Conservation (phyloP, 2,888 invertebrate species). For the Galerucella pusilla region DNA sequence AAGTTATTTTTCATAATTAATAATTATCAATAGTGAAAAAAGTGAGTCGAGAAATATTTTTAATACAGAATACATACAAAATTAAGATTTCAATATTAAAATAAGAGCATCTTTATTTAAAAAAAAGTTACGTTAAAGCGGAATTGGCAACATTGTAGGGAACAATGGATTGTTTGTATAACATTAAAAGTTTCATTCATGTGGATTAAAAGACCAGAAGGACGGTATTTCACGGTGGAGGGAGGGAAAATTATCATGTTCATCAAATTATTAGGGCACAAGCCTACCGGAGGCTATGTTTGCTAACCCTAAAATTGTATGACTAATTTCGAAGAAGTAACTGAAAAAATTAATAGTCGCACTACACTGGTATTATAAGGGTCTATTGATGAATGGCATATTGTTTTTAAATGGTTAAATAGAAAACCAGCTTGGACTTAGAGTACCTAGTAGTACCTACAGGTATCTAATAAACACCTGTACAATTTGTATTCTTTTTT, state of each 20-base stretch:
- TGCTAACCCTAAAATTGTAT: constrained; percentile 7
- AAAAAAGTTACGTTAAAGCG: background rate
- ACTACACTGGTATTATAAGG: constrained; percentile 1
- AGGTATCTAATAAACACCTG: too few relatives aligned
- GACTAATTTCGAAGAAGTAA: constrained; percentile 1
- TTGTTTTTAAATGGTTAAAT: background rate
- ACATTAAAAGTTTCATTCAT: constrained; percentile 38
- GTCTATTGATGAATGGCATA: background rate
- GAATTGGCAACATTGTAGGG: background rate
- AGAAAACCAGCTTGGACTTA: too few relatives aligned
- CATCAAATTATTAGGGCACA: constrained; percentile 25
- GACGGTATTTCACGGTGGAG: constrained; percentile 14
- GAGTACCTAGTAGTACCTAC: too few relatives aligned
- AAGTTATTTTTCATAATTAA: too few relatives aligned
- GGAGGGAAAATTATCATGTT: constrained; percentile 15
- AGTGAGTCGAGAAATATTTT: too few relatives aligned
- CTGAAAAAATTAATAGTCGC: background rate
- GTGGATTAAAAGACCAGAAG: constrained; percentile 32
- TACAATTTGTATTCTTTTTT: too few relatives aligned
- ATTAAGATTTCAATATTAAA: too few relatives aligned
- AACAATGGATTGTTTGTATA: constrained; percentile 46
- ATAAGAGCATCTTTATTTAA: too few relatives aligned
- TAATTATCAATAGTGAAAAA: too few relatives aligned
- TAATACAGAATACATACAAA: too few relatives aligned
- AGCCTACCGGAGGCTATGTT: constrained; percentile 5